A percentile compares a stretch with the other conserved stretches of the same genome.
phyloP scores from a whole-genome alignment of 2,888 invertebrate genomes.

The Plagodis pulveraria region DNA sequence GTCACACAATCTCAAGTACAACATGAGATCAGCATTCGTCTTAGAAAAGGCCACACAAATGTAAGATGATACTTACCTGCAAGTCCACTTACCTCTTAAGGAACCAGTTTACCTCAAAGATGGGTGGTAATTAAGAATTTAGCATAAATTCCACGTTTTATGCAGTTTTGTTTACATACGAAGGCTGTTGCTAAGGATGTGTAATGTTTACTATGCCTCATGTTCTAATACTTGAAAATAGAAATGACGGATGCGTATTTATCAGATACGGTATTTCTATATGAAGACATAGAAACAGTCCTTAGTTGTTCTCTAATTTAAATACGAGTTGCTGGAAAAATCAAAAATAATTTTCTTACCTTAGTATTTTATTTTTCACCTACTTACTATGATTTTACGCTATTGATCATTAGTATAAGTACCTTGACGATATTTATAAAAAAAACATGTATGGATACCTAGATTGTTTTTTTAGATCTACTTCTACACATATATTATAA shows the following conservation, averaged over 20 bases:
- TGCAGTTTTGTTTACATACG: constrained; percentile 37
- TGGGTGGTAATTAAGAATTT: constrained; percentile 42
- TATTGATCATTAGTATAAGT: no score
- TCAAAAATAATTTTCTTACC: no score
- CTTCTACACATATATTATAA: no score
- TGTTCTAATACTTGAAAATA: constrained; percentile 57
- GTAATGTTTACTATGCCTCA: constrained; percentile 19
- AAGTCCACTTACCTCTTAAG: constrained; percentile 37
- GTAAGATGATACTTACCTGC: constrained; percentile 25
- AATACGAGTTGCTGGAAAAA: no score
- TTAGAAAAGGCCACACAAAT: constrained; percentile 20
- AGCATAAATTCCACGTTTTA: constrained; percentile 48
- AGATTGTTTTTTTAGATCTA: no score
- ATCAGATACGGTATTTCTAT: background rate
- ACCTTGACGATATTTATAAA: no score
- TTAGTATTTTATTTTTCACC: no score
- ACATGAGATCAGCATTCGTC: constrained; percentile 14
- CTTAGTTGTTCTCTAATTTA: no score
- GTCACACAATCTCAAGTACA: constrained; percentile 5
- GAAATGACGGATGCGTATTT: constrained; percentile 53
- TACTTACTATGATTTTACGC: no score
- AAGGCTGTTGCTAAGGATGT: constrained; percentile 31
- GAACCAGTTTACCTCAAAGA: constrained; percentile 47
- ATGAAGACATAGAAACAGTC: no score
- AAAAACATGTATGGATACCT: no score